These are phyloP conservation scores for Thunnus albacares DNA, from an alignment of 2,797 vertebrate genomes.

Conservation along the genomic window DNA sequence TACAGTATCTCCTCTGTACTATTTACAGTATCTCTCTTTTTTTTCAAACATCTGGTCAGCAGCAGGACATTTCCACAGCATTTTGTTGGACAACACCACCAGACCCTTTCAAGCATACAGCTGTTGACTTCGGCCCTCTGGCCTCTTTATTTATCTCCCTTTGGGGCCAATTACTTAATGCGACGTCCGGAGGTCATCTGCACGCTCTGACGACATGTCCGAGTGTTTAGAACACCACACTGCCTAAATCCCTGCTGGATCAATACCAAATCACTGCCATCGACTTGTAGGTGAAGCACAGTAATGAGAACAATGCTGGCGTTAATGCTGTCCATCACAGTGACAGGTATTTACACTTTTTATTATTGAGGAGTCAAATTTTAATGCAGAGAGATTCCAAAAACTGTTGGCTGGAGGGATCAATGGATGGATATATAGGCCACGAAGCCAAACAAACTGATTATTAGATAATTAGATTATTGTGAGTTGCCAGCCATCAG, in stretches of 20 bases:
- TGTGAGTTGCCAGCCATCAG: constrained; percentile 7
- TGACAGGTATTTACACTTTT: not conserved
- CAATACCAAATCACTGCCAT: constrained; percentile 24
- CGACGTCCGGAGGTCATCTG: constrained; percentile 9
- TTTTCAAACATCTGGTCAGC: not conserved
- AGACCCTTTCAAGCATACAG: not conserved
- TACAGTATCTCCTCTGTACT: not conserved
- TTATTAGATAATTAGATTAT: not conserved
- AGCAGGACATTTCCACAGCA: constrained; percentile 1
- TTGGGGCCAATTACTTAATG: constrained; percentile 8
- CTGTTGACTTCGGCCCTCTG: not conserved
- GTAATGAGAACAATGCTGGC: constrained; percentile 10
- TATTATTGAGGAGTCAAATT: not conserved
- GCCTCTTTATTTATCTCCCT: constrained; percentile 30
- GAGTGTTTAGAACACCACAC: not conserved
- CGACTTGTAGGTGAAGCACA: not conserved
- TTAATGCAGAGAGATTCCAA: not conserved
- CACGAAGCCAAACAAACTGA: constrained; percentile 3
- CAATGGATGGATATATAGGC: not conserved
- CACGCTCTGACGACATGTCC: constrained; percentile 13
- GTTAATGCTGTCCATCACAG: constrained; percentile 4
- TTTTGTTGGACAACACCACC: not conserved
- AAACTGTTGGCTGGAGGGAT: not conserved
- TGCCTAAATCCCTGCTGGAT: constrained; percentile 31
- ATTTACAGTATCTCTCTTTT: not conserved